Evolutionary conservation across 2,113 vertebrate species (phyloP).

Genomic region (Plestiodon gilberti): DNA sequence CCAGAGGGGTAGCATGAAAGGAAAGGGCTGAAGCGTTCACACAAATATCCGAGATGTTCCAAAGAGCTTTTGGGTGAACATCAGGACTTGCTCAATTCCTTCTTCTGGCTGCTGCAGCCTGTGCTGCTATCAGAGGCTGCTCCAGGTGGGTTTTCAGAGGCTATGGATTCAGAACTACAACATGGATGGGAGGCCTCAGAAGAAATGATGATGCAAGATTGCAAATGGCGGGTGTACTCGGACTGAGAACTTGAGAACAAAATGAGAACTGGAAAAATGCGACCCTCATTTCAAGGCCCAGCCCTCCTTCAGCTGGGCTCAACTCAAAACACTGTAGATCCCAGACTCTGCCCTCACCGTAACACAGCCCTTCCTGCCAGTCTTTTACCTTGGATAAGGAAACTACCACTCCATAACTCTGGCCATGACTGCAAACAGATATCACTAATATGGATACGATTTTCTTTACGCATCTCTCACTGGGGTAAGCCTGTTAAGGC

Average conservation of each 20-base stretch:
- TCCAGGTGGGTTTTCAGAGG: neutral
- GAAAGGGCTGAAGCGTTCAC: neutral
- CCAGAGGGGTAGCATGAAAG: neutral
- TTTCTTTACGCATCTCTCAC: neutral
- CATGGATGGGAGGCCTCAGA: neutral
- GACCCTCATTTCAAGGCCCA: too few relatives aligned
- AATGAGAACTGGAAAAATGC: neutral
- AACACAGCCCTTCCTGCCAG: neutral
- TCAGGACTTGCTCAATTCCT: neutral
- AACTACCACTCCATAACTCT: neutral
- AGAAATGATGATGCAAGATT: neutral
- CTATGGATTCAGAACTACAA: neutral
- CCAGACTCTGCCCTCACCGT: too few relatives aligned
- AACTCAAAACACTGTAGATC: neutral
- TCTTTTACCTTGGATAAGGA: neutral
- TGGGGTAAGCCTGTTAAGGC: neutral
- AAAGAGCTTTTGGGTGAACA: neutral
- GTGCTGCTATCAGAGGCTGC: neutral
- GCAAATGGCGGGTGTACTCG: too few relatives aligned
- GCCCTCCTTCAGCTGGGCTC: neutral
- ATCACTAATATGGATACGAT: too few relatives aligned
- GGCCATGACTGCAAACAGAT: too few relatives aligned
- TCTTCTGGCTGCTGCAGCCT: neutral
- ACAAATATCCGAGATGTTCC: neutral
- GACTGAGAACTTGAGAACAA: too few relatives aligned